Evolutionary conservation across 2,113 vertebrate species (phyloP).

Genomic region (Urocitellus parryii): DNA sequence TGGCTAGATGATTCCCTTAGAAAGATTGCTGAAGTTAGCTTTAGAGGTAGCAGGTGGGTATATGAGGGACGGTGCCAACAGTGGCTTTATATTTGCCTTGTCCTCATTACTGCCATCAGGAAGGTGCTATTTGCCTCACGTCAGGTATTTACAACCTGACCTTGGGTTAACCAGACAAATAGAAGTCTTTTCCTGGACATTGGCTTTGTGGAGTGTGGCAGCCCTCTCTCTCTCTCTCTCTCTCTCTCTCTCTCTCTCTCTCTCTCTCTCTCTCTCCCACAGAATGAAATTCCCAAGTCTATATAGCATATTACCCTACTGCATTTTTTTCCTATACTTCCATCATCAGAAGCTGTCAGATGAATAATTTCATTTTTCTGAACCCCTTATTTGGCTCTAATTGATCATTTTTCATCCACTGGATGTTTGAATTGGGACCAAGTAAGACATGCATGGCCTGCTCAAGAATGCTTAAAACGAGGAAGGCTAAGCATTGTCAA

Average conservation of each 20-base stretch:
- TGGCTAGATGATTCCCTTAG: neutral
- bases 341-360: neutral
- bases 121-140: slow-evolving; percentile 62
- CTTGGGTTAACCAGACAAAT: slow-evolving; percentile 42
- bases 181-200: slow-evolving; percentile 54
- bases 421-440: slow-evolving; percentile 56
- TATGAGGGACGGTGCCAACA: neutral
- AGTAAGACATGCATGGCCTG: slow-evolving; percentile 9
- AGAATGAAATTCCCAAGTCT: slow-evolving; percentile 45
- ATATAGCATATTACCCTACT: neutral
- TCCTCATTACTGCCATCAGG: slow-evolving; percentile 58
- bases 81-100: slow-evolving; percentile 46
- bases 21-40: neutral
- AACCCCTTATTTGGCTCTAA: neutral
- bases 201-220: slow-evolving; percentile 40
- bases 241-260: neutral
- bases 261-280: no score
- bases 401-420: slow-evolving; percentile 34
- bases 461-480: slow-evolving; percentile 43
- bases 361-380: slow-evolving; percentile 46
- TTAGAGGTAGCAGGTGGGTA: neutral
- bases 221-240: neutral
- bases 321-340: neutral
- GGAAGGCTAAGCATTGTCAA: neutral
- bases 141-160: slow-evolving; percentile 57